These are phyloP conservation scores for Tipula confusa DNA, from an alignment of 2,888 invertebrate genomes.

Conservation along the genomic window DNA sequence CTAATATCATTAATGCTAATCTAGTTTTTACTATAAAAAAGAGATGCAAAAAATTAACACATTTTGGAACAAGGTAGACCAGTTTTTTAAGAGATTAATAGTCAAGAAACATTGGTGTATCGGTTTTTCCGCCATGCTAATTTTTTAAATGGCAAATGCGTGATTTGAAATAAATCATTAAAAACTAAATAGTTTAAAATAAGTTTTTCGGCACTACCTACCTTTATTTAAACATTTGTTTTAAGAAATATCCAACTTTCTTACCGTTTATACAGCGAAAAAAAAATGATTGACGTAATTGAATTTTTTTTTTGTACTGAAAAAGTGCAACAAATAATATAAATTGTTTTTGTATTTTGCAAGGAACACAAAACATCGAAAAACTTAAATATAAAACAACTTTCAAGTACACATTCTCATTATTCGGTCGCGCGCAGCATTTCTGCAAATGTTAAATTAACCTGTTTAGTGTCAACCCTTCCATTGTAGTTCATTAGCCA, in stretches of 20 bases:
- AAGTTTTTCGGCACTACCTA: no score
- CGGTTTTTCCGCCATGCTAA: no score
- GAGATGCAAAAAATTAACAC: no score
- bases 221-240: no score
- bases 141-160: no score
- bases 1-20: no score
- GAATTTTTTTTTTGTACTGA: not conserved
- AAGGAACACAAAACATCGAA: not conserved
- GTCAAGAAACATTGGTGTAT: no score
- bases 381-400: not conserved
- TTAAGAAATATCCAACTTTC: not conserved
- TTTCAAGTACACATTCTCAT: slow-evolving; percentile 8
- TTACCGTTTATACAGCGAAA: not conserved
- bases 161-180: no score
- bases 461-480: slow-evolving; percentile 3
- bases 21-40: no score
- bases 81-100: no score
- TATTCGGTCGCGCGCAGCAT: not conserved
- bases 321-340: not conserved
- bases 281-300: not conserved
- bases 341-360: not conserved
- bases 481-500: not conserved
- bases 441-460: slow-evolving; percentile 3
- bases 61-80: no score
- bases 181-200: no score